Percentiles rank a stretch among this genome's conserved stretches.
These are phyloP conservation scores for Drosophila guanche DNA, from an alignment of 1,140 invertebrate genomes.

Conservation along the genomic window DNA sequence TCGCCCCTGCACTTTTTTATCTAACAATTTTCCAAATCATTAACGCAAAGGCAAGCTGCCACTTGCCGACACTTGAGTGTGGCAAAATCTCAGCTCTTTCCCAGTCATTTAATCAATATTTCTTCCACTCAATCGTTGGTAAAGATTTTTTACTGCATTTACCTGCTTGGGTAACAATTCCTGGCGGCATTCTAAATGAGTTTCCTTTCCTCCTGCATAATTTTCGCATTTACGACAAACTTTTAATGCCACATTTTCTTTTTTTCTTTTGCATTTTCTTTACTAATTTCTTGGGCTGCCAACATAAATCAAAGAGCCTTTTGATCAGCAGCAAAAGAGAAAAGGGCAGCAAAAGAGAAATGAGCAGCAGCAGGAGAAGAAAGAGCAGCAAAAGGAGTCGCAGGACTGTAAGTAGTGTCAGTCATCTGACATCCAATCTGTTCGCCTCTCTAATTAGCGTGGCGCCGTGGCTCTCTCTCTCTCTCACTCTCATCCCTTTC, in stretches of 20 bases:
- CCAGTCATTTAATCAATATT: background rate
- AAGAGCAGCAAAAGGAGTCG: background rate
- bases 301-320: constrained; percentile 80
- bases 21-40: constrained; percentile 46
- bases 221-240: constrained; percentile 71
- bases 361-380: background rate
- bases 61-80: background rate
- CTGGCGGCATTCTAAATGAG: constrained; percentile 66
- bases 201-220: constrained; percentile 60
- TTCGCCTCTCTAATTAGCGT: constrained; percentile 71
- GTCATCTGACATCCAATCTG: constrained; percentile 45
- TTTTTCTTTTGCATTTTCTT: constrained; percentile 15
- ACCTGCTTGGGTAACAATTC: constrained; percentile 23
- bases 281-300: constrained; percentile 69
- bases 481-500: constrained; percentile 51
- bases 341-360: constrained; percentile 23
- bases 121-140: background rate
- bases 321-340: constrained; percentile 61
- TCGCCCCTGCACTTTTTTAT: constrained; percentile 43
- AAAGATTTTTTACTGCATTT: background rate
- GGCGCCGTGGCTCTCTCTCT: constrained; percentile 28
- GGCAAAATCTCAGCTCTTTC: background rate
- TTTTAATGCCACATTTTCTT: constrained; percentile 39
- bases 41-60: constrained; percentile 1
- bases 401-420: constrained; percentile 3